Base-by-base conservation (phyloP, 2,797 vertebrate genomes). In the Acanthornis magna region DNA sequence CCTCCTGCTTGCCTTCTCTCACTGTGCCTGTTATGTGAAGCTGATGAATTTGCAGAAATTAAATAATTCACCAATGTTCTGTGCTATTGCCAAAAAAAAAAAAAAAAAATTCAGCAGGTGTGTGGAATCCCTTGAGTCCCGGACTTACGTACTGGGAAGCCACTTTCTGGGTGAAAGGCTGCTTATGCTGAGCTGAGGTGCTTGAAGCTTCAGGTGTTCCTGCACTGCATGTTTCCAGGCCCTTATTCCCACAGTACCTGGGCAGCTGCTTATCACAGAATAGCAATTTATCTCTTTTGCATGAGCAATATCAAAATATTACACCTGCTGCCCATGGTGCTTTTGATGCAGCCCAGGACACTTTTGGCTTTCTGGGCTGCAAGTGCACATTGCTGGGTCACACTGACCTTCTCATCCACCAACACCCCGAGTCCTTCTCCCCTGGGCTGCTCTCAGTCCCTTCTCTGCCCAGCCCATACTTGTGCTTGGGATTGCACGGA, bases 381-480 rank as follows among this genome's bases (percentile, higher is more conserved):
- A 20, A 7, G 16, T n/a, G n/a, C 40, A 40, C 30, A 17, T 17
- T 47, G 13, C 34, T 77, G 55, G 48, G 20, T 30, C 55, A 21
- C 7, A 13, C 5, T 13, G 2, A 38, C 4, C 5, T 54, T 70
- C 47, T 70, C 25, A 21, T 34, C 25, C 48, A 16, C 23, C 11
- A 47, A 5, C 1, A 54, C 2, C 29, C 13, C 11, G 29, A 61
- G 11, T 34, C 13, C 30, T 18, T 25, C 16, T 75, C 15, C 62
- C 22, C 27, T 29, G n/a, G 54, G 19, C 13, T 40, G 55, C 40
- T 61, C 30, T 29, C 54, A 53, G 5, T 26, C 29, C 40, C 6
- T 53, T 14, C 0, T 0, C 23, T 47, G 55, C 16, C 29, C n/a
- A 47, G 40, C 47, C n/a, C 20, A 2, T 20, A 0, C 10, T 16